These are phyloP conservation scores for Ips nitidus DNA, from an alignment of 1,140 invertebrate genomes.

Conservation along the genomic window DNA sequence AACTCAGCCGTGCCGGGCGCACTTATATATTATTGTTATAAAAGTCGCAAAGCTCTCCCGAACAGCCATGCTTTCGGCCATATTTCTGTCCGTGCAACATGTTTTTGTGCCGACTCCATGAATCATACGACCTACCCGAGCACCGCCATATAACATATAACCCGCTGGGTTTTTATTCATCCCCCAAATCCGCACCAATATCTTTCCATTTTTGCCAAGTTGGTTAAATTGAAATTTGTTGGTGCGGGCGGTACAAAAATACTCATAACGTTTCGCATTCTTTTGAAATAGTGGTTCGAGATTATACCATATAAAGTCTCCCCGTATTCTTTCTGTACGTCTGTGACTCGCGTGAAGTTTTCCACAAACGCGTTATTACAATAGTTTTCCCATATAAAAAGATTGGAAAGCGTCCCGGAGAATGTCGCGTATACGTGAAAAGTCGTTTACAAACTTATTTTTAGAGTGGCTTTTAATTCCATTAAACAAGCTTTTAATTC, in stretches of 20 bases:
- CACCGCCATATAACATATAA: constrained; percentile 40
- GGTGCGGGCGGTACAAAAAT: constrained; percentile 8
- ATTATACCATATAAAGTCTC: constrained; percentile 25
- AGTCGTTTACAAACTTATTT: too few relatives aligned
- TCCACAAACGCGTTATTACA: constrained; percentile 32
- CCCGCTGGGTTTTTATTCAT: constrained; percentile 32
- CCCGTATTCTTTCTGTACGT: constrained; percentile 19
- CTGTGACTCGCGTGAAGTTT: constrained; percentile 28
- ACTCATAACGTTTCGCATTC: constrained; percentile 26
- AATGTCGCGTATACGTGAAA: constrained; percentile 7
- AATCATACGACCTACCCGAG: constrained; percentile 41
- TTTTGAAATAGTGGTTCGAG: constrained; percentile 30
- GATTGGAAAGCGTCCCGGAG: constrained; percentile 16
- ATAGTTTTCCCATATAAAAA: constrained; percentile 24
- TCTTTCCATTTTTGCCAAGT: too few relatives aligned
- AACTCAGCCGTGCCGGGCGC: constrained; percentile 5
- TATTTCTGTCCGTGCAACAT: constrained; percentile 48
- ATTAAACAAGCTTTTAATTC: too few relatives aligned
- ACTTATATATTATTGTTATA: constrained; percentile 44
- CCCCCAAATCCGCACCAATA: constrained; percentile 5
- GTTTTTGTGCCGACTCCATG: constrained; percentile 45
- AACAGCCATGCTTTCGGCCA: constrained; percentile 42
- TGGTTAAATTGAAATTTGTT: constrained; percentile 2
- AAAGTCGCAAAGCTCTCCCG: constrained; percentile 44
- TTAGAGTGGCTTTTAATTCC: too few relatives aligned